A percentile compares a stretch with the other conserved stretches of the same genome.
phyloP scores from a whole-genome alignment of 2,113 vertebrate species.

The Cairina moschata region DNA sequence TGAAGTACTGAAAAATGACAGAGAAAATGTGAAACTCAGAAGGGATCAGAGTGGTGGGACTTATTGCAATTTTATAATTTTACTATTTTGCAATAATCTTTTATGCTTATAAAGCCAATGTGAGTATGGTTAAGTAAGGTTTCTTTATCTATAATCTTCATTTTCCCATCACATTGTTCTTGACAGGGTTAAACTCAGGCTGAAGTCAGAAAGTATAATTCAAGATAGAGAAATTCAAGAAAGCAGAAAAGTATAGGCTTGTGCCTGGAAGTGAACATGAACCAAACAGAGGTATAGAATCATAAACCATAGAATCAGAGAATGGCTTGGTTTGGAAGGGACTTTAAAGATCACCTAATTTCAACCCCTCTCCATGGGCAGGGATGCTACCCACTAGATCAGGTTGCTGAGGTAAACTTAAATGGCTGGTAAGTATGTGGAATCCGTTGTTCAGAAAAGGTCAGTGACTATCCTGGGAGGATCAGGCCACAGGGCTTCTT shows the following conservation, averaged over 20 bases:
- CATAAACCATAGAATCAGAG: too few species aligned
- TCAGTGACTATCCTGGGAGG: neutral
- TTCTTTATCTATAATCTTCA: neutral
- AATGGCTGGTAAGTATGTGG: neutral
- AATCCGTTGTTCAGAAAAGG: neutral
- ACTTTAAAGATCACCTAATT: too few species aligned
- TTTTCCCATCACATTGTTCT: neutral
- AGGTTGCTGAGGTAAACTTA: neutral
- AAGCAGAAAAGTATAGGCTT: neutral
- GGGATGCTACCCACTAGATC: too few species aligned
- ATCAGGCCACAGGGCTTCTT: neutral
- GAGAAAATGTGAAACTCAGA: neutral
- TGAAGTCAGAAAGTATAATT: neutral
- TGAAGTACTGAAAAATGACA: neutral
- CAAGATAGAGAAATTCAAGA: neutral
- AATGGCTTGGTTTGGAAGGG: too few species aligned
- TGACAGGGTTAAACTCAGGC: neutral
- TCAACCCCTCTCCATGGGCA: too few species aligned
- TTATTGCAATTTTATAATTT: neutral
- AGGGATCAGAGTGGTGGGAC: neutral
- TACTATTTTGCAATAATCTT: neutral
- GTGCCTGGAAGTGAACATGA: neutral
- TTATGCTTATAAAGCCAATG: neutral
- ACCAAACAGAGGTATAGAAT: neutral
- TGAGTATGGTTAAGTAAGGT: neutral